phyloP scores from a whole-genome alignment of 1,140 invertebrate species.

The Drosophila pseudoobscura region DNA sequence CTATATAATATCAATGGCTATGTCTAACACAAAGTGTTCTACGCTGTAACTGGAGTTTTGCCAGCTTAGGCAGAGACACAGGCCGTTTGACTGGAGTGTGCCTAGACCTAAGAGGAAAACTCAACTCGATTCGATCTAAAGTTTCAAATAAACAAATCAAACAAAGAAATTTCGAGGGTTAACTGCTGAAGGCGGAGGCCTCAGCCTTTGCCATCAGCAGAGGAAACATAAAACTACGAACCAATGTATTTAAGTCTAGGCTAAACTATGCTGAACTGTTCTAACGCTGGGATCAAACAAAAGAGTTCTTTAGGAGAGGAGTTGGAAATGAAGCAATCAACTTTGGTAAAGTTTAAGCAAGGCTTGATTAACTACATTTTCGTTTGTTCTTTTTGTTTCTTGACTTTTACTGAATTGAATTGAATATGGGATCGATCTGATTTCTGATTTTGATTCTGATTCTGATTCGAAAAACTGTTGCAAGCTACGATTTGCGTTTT shows the following conservation, averaged over 20 bases:
- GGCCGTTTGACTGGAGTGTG: conserved; percentile 71
- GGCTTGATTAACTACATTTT: conserved; percentile 70
- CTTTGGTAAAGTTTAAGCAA: conserved; percentile 82
- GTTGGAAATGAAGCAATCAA: conserved; percentile 73
- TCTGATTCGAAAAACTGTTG: conserved; percentile 31
- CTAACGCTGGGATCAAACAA: conserved; percentile 31
- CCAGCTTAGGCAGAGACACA: conserved; percentile 60
- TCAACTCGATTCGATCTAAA: conserved; percentile 6
- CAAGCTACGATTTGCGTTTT: conserved; percentile 50
- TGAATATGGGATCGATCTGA: conserved; percentile 11
- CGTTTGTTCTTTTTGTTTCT: conserved; percentile 42
- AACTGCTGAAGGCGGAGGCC: conserved; percentile 7
- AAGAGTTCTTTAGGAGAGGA: conserved; percentile 18
- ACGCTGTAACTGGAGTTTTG: neutral
- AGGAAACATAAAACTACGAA: neutral
- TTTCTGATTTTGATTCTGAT: conserved; percentile 10
- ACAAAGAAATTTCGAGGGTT: conserved; percentile 4
- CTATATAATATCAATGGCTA: conserved; percentile 30
- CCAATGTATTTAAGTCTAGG: conserved; percentile 28
- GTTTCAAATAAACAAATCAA: neutral
- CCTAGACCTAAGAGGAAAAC: conserved; percentile 43
- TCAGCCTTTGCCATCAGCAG: conserved; percentile 14
- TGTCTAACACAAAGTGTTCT: conserved; percentile 22
- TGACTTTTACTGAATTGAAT: conserved; percentile 23
- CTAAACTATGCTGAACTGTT: conserved; percentile 59